Base-by-base conservation (phyloP, 2,797 vertebrate genomes). In the Sebastolobus alascanus region DNA sequence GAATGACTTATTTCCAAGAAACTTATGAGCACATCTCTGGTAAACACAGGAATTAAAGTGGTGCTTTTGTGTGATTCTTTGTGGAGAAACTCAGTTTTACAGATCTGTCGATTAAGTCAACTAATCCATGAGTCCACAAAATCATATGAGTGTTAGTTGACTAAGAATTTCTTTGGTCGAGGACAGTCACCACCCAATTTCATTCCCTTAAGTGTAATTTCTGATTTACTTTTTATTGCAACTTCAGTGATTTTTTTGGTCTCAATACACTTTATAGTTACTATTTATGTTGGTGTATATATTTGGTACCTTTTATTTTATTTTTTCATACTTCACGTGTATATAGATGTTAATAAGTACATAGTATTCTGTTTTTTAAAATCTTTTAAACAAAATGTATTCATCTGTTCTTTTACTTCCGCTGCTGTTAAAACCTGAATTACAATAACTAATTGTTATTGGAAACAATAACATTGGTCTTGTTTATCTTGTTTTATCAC, bases 171-270 rank as follows among this genome's bases (percentile, higher is more conserved):
- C 16, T 46, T 46, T 46, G 43, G 16, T 46, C 43, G 6, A 43
- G 40, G 6, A 46, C 43, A 46, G 43, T 7, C 43, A 18, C 43
- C 16, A 18, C 16, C 16, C 3, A 46, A 2, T 2, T 8, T 46
- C 43, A 46, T 46, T 46, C 25, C 68, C 25, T 67, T 2, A 65
- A 73, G 10, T 63, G n/a, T 20, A 5, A n/a, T 67, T 31, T 84
- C 58, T 68, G 7, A 71, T 71, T 37, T 55, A 13, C 58, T 71
- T 56, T 72, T 77, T 18, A 27, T 35, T 35, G 16, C 7, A 31
- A 16, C 10, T 25, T 59, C 11, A 35, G 65, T 16, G 33, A 66
- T 50, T 55, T 29, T 58, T 37, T 56, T 74, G 58, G 27, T 73
- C 61, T 59, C 33, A 0, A 2, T 6, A 29, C 20, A 64, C 20